phyloP scores from a whole-genome alignment of 1,140 invertebrate species.

The Ylistrum balloti region DNA sequence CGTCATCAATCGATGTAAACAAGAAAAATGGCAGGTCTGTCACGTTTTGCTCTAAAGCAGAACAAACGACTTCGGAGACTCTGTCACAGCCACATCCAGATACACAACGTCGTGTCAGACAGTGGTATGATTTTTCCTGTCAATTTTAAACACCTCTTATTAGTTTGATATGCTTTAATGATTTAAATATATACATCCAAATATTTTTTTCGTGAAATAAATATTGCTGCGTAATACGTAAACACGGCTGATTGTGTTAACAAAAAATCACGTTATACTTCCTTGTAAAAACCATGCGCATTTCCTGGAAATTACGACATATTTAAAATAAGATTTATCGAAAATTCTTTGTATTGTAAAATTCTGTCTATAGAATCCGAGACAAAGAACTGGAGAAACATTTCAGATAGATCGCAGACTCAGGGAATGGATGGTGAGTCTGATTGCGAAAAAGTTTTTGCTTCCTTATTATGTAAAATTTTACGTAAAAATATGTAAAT shows the following conservation, averaged over 20 bases:
- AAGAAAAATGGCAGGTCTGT: background rate
- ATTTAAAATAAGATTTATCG: background rate
- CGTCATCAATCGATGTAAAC: slow-evolving; percentile 33
- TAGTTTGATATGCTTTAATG: background rate
- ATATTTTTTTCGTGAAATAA: no score
- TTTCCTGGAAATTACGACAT: background rate
- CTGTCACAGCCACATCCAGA: slow-evolving; percentile 14
- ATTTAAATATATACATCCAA: background rate
- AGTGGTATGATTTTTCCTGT: background rate
- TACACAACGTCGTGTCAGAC: slow-evolving; percentile 4
- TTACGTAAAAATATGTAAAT: no score
- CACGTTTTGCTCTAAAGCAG: background rate
- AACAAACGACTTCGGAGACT: background rate
- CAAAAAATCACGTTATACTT: background rate
- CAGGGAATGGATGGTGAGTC: no score
- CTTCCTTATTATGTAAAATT: no score
- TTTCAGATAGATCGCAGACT: no score
- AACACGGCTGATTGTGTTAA: background rate
- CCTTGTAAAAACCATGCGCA: background rate
- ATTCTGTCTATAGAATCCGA: no score
- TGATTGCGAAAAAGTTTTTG: no score
- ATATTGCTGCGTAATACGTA: no score
- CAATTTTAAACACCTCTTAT: background rate
- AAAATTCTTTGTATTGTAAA: no score
- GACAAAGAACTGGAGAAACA: no score